Base-by-base conservation (phyloP, 2,797 vertebrate genomes). In the Scleropages formosus region DNA sequence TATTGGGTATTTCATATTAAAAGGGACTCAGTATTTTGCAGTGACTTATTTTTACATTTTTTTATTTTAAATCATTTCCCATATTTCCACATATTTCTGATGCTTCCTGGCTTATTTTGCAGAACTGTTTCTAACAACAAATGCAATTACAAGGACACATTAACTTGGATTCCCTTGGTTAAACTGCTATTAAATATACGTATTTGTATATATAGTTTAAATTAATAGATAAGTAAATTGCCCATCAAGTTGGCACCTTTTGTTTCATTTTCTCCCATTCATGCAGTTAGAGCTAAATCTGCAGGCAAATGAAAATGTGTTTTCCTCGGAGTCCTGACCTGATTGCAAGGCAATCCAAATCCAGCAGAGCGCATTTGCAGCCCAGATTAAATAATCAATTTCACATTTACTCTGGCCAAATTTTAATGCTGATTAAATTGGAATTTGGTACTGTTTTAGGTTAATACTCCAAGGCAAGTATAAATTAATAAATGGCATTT, bases 331-430 rank as follows among this genome's bases (percentile, higher is more conserved):
- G 77, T 79, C 72, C 82, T 74, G 80, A 79, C 73, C 56, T 60
- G 78, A 78, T 82, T 72, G 58, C 64, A 74, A 73, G 67, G 47
- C 76, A 78, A 78, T 81, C 49, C 76, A 60, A 80, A 83, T 79
- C 75, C 44, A 75, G 60, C 73, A 63, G 61, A 79, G 73, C 56
- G 69, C 77, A 73, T 81, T 81, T 80, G 61, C 74, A 78, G 61
- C 72, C 74, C 62, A 31, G 66, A 84, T 79, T 68, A 78, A 76
- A 76, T 70, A 83, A 84, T 84, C 81, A 68, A 86, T 84, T 75
- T 72, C 15, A 71, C 77, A 51, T 74, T 82, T 80, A 76, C 78
- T 70, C 65, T 69, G 72, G 62, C 22, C 69, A 49, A 78, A 82
- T 78, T 78, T 49, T 76, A 78, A 75, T 60, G 64, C 49, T 79